Evolutionary conservation across 92 coral and sea anemone species (phyloP).

Genomic region (Porites divaricata): DNA sequence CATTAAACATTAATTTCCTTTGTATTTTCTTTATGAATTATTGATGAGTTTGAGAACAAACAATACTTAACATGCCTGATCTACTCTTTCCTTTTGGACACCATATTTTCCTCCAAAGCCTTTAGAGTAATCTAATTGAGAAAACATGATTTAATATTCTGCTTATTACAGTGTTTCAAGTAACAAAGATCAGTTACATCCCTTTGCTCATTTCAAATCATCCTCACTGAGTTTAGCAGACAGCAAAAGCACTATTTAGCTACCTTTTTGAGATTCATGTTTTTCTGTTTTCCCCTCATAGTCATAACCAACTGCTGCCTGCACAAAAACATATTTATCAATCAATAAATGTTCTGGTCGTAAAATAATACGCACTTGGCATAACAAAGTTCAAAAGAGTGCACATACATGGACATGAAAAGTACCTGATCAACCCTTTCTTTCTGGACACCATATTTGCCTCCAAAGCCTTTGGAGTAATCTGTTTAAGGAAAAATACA

Average conservation of each 20-base stretch:
- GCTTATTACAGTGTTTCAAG: too few species aligned
- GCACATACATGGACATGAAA: too few species aligned
- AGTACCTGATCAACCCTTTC: too few species aligned
- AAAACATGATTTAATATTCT: too few species aligned
- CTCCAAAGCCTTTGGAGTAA: conserved; percentile 83
- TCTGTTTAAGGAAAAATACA: conserved; percentile 21
- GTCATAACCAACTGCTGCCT: conserved; percentile 66
- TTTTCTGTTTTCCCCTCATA: conserved; percentile 73
- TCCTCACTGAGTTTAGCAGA: too few species aligned
- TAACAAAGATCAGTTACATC: too few species aligned
- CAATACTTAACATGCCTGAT: conserved; percentile 9
- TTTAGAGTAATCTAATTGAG: conserved; percentile 57
- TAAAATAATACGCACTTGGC: not conserved
- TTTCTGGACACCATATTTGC: conserved; percentile 92
- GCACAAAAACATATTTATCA: not conserved
- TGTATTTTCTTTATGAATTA: too few species aligned
- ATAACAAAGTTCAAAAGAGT: too few species aligned
- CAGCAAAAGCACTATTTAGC: too few species aligned
- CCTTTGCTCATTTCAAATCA: too few species aligned
- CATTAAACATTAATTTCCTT: too few species aligned
- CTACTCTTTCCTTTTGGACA: conserved; percentile 71
- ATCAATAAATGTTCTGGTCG: not conserved
- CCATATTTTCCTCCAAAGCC: conserved; percentile 96
- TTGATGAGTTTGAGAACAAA: too few species aligned
- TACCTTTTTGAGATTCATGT: conserved; percentile 77